Percentiles rank a stretch among this genome's conserved stretches.
These are phyloP conservation scores for Myoxocephalus aenaeus DNA, from an alignment of 2,797 vertebrate species.

Conservation along the genomic window DNA sequence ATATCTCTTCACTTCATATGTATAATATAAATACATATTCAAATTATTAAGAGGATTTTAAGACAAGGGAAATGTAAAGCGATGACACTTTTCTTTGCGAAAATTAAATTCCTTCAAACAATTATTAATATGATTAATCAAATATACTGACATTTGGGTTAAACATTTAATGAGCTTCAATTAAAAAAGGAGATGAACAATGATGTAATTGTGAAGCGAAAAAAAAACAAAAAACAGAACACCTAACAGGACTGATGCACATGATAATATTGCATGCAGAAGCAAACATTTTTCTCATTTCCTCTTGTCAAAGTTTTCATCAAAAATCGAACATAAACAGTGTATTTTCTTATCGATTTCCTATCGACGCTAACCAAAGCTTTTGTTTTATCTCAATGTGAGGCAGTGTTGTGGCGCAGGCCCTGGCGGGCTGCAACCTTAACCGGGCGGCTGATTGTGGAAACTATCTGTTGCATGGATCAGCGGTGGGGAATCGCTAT, in stretches of 20 bases:
- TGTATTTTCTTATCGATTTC: conserved; percentile 69
- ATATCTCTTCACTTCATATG: conserved; percentile 70
- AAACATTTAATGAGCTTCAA: conserved; percentile 76
- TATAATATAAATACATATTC: conserved; percentile 77
- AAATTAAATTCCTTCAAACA: conserved; percentile 70
- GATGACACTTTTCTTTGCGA: conserved; percentile 61
- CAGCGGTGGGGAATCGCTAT: conserved; percentile 76
- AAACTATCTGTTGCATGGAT: conserved; percentile 81
- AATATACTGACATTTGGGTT: conserved; percentile 72
- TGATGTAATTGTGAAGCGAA: conserved; percentile 60
- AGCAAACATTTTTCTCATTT: conserved; percentile 77
- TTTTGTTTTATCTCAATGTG: conserved; percentile 77
- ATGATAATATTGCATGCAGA: conserved; percentile 53
- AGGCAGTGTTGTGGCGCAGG: conserved; percentile 34
- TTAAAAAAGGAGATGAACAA: conserved; percentile 65
- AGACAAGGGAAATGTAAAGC: conserved; percentile 61
- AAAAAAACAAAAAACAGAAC: conserved; percentile 58
- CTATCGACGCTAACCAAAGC: conserved; percentile 73
- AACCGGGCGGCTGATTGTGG: conserved; percentile 72
- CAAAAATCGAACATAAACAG: conserved; percentile 60
- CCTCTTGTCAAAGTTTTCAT: conserved; percentile 74
- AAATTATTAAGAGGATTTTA: conserved; percentile 68
- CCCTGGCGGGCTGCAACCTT: conserved; percentile 68
- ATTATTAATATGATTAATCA: conserved; percentile 60
- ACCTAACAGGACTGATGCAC: conserved; percentile 50